Evolutionary conservation across 2,888 invertebrate genomes (phyloP), one percentile per base, ranked within the genome.

Genomic region (Spisula solida): DNA sequence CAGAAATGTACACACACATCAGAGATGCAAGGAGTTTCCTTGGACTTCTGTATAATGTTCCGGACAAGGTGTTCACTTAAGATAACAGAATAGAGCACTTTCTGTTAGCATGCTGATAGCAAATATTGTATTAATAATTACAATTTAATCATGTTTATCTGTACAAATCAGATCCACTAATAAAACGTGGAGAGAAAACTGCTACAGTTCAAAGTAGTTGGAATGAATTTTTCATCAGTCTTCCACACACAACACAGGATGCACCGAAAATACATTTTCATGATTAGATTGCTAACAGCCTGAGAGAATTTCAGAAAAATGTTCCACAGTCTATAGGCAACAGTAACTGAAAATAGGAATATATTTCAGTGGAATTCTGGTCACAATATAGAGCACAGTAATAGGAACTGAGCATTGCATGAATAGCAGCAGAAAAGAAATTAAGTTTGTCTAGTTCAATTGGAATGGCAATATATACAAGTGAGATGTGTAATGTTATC

Each of bases 271-370:
- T 66, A 25, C 60, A 66, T 6, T 25, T n/a, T 66, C 60, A 25
- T 66, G 12, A 25, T 66, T 25, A 25, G n/a, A 66, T 12, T 66
- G 60, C 25, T 0, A 66, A 66, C 25, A 66, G 25, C 10, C 10
- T 66, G 60, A 66, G 60, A 66, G 1, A n/a, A n/a, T n/a, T n/a
- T n/a, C n/a, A n/a, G n/a, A 66, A 66, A 25, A 66, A 66, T n/a
- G 18, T 25, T 10, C 25, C 60, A 10, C 60, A 12, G n/a, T 66
- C 60, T 25, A 25, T 10, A 66, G 10, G 25, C 60, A 25, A 60
- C 20, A 60, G n/a, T 66, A 25, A 66, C 60, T 25, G 51, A n/a
- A 66, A 66, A 66, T 25, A 6, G 60, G 25, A 25, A 66, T n/a
- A 66, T 56, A n/a, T 6, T 56, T n/a, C 6, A 66, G 25, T 12